These are phyloP conservation scores for Thaleichthys pacificus DNA, from an alignment of 2,797 vertebrate genomes.

Conservation along the genomic window DNA sequence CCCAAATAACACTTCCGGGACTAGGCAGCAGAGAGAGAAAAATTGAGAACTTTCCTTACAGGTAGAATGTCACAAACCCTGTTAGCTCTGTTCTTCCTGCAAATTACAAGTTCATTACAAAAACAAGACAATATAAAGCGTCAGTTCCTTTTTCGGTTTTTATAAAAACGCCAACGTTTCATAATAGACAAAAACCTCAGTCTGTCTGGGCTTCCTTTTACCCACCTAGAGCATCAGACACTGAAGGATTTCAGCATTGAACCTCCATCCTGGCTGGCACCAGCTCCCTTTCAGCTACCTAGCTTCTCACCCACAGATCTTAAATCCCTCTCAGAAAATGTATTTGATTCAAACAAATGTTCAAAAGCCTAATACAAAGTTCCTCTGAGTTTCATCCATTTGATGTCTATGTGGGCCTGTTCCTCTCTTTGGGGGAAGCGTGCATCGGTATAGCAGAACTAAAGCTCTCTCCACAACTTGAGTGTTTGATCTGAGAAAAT, in stretches of 20 bases:
- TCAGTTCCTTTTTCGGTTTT: too few relatives aligned
- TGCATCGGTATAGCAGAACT: slow-evolving; percentile 1
- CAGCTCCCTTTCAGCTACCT: not conserved
- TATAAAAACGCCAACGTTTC: too few relatives aligned
- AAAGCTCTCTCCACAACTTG: not conserved
- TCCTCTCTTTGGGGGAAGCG: not conserved
- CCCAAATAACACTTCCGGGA: not conserved
- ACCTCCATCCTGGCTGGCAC: not conserved
- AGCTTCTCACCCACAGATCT: not conserved
- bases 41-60: too few relatives aligned
- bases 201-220: too few relatives aligned
- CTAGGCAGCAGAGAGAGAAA: too few relatives aligned
- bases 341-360: not conserved
- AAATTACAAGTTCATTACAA: too few relatives aligned
- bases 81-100: too few relatives aligned
- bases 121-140: too few relatives aligned
- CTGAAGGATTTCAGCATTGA: too few relatives aligned
- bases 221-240: too few relatives aligned
- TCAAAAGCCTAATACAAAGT: not conserved
- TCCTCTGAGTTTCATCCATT: not conserved
- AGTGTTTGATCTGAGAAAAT: slow-evolving; percentile 8
- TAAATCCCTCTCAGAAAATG: not conserved
- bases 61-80: too few relatives aligned
- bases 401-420: not conserved
- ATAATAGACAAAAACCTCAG: too few relatives aligned